phyloP scores from a whole-genome alignment of 1,140 invertebrate genomes.

The Anagrus nilaparvatae region DNA sequence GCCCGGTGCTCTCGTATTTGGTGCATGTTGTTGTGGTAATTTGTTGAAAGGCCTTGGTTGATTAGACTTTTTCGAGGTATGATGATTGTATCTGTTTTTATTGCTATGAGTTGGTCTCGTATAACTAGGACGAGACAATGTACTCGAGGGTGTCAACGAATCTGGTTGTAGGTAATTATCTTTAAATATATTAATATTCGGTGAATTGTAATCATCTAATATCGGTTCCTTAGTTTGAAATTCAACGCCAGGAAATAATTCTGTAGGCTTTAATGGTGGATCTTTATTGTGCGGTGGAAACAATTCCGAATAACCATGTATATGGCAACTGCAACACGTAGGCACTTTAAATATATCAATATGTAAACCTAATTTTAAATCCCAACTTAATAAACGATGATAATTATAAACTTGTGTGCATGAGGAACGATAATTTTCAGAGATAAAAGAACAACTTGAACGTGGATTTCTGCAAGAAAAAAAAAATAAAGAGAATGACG shows the following conservation, averaged over 20 bases:
- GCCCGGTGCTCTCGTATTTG: slow-evolving; percentile 38
- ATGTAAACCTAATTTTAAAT: slow-evolving; percentile 66
- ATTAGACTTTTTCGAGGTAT: too few relatives aligned
- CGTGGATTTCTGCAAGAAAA: slow-evolving; percentile 55
- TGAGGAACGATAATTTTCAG: slow-evolving; percentile 69
- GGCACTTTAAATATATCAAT: slow-evolving; percentile 84
- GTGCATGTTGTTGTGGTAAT: slow-evolving; percentile 38
- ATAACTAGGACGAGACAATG: too few relatives aligned
- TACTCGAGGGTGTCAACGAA: too few relatives aligned
- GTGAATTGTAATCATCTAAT: too few relatives aligned
- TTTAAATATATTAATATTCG: too few relatives aligned
- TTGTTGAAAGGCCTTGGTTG: slow-evolving; percentile 33
- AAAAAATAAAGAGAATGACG: too few relatives aligned
- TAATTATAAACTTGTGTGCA: slow-evolving; percentile 81
- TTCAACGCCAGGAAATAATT: slow-evolving; percentile 35
- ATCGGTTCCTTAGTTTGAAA: slow-evolving; percentile 30
- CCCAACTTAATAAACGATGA: slow-evolving; percentile 76
- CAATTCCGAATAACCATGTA: slow-evolving; percentile 61
- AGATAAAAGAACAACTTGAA: slow-evolving; percentile 65
- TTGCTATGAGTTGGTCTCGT: too few relatives aligned
- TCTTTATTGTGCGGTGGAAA: slow-evolving; percentile 47
- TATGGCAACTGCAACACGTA: slow-evolving; percentile 74
- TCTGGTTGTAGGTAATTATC: too few relatives aligned
- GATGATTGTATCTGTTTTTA: too few relatives aligned
- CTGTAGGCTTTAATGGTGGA: slow-evolving; percentile 26